Evolutionary conservation across 2,113 vertebrate genomes (phyloP).

Genomic region (Phoxinus phoxinus): DNA sequence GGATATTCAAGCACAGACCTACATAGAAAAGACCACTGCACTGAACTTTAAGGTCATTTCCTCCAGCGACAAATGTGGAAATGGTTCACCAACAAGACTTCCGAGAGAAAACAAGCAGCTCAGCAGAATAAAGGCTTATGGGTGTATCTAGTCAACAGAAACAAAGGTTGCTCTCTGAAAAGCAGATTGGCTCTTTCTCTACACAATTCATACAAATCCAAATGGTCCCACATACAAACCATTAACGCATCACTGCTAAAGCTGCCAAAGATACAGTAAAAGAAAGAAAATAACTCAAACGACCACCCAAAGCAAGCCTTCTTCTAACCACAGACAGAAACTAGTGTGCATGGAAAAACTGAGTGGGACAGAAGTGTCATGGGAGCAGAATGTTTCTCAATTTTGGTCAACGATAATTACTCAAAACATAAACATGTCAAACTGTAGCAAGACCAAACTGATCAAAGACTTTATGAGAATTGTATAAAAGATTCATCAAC

Average conservation of each 20-base stretch:
- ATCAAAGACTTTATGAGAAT: background rate
- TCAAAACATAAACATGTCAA: background rate
- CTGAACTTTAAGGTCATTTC: background rate
- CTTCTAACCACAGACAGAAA: background rate
- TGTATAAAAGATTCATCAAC: too few species aligned
- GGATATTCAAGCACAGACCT: background rate
- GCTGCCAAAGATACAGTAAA: background rate
- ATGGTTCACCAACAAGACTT: conserved; percentile 24
- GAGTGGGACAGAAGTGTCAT: background rate
- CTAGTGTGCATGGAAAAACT: background rate
- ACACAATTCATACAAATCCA: background rate
- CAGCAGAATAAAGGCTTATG: conserved; percentile 20
- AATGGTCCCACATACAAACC: background rate
- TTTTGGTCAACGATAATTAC: too few species aligned
- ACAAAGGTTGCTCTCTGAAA: conserved; percentile 4
- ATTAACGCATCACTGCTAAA: background rate
- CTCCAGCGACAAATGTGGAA: background rate
- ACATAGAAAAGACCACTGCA: conserved; percentile 2
- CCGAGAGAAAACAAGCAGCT: conserved; percentile 27
- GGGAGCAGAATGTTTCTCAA: background rate
- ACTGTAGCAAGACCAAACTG: background rate
- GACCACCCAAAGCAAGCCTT: conserved; percentile 9
- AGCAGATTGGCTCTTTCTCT: background rate
- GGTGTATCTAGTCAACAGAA: conserved; percentile 5
- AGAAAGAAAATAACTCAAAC: background rate